phyloP scores from a whole-genome alignment of 2,113 vertebrate genomes.

The Bathybates hornii region DNA sequence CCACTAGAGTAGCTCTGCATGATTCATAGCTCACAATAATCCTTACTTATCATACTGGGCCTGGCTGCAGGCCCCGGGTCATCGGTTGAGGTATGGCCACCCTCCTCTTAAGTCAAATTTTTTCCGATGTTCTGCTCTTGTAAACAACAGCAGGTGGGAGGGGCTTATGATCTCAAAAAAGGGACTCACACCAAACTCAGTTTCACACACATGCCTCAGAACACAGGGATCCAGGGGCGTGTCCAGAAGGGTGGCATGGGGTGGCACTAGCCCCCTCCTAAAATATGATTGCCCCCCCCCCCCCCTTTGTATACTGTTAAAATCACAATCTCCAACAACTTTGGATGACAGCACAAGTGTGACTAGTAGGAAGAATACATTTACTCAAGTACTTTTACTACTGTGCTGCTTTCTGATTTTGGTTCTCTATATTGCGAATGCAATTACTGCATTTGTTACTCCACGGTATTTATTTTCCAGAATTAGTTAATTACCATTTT shows the following conservation, averaged over 20 bases:
- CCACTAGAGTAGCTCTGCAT: neutral
- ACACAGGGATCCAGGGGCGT: neutral
- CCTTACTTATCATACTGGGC: neutral
- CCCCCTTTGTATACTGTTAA: neutral
- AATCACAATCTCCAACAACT: neutral
- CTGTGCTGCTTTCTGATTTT: neutral
- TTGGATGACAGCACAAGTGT: neutral
- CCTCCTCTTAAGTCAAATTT: neutral
- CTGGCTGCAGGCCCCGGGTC: neutral
- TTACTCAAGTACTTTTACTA: neutral
- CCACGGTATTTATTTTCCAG: neutral
- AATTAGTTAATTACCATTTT: fast-evolving
- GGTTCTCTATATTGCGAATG: neutral
- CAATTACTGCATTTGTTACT: neutral
- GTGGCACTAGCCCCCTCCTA: neutral
- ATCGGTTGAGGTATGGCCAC: neutral
- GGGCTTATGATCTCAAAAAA: neutral
- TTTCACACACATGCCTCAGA: constrained; percentile 4
- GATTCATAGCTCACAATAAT: neutral
- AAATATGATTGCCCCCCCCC: neutral
- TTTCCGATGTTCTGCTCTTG: neutral
- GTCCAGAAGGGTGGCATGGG: neutral
- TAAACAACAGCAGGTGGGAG: neutral
- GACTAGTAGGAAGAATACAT: neutral
- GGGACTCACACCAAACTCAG: neutral